Evolutionary conservation across 2,888 invertebrate genomes (phyloP), one percentile per base, ranked within the genome.

Genomic region (Elgonia sp.): DNA sequence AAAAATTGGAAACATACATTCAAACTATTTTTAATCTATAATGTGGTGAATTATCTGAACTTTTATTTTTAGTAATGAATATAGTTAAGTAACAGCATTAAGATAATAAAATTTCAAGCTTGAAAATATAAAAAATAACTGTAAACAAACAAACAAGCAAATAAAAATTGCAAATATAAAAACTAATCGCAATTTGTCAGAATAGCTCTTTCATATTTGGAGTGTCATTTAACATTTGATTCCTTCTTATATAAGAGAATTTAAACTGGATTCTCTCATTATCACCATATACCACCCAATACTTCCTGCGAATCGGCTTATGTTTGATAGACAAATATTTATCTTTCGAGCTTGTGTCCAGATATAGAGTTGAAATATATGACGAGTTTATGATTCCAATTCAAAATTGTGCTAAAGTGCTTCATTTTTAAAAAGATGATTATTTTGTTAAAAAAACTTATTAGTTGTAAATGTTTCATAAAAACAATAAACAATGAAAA

Each of bases 241-340:
- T 53, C n/a, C 37, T 70, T 70, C 37, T 70, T 70, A 53, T 16
- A 14, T 72, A 55, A 65, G 39, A 50, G 18, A 72, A 40, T 82
- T 20, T 62, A 37, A 40, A 21, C 16, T 65, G 55, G 21, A 73
- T 75, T 75, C 82, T 29, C 29, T 29, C 29, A 75, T 82, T 82
- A 75, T 82, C 82, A 16, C 70, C 29, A 42, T 55, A 21, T 70
- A 72, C 55, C 67, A 63, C 40, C 53, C 29, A 37, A 65, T 50
- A 67, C 40, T 82, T 73, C 73, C 53, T 82, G 37, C n/a, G 57
- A 82, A 82, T 82, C 57, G n/a, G 73, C 72, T 65, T 57, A 75
- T 73, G 60, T 75, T 75, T 75, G 72, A 69, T 69, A 83, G 67
- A 50, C 60, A 75, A 83, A 67, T 83, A 83, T 75, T 83, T 83